Percentiles rank a stretch among this genome's conserved stretches.
Conservation (phyloP, 2,113 vertebrate genomes). For the Chroicocephalus ridibundus region DNA sequence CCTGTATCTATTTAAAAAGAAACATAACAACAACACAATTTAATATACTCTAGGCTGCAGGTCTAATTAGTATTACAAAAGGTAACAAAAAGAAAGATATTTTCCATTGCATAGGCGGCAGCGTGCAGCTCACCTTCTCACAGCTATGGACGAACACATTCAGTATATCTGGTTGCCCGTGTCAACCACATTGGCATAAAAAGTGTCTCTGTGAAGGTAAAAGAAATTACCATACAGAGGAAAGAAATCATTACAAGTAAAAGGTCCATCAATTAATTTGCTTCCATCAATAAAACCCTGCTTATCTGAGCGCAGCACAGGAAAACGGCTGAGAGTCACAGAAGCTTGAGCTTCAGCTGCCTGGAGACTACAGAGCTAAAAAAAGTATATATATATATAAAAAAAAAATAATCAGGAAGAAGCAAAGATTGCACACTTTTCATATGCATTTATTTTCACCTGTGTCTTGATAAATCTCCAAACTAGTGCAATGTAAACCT, state of each 20-base stretch:
- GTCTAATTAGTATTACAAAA: neutral
- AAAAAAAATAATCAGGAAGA: neutral
- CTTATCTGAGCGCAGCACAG: neutral
- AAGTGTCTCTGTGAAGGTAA: neutral
- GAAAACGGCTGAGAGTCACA: neutral
- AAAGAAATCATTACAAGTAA: constrained; percentile 1
- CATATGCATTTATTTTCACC: neutral
- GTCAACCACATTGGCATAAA: neutral
- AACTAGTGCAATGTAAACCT: neutral
- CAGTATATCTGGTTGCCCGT: neutral
- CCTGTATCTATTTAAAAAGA: neutral
- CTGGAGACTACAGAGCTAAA: neutral
- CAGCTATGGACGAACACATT: neutral
- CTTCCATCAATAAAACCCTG: neutral
- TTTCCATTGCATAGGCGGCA: neutral
- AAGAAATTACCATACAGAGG: neutral
- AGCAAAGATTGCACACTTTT: neutral
- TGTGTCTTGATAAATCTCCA: neutral
- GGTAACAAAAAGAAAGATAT: neutral
- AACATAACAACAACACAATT: neutral
- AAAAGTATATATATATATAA: neutral
- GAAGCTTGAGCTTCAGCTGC: neutral
- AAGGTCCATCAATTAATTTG: neutral
- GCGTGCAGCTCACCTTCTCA: neutral
- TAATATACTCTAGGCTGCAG: neutral